Conservation (phyloP, 2,113 vertebrate genomes). For the Galeopterus variegatus region DNA sequence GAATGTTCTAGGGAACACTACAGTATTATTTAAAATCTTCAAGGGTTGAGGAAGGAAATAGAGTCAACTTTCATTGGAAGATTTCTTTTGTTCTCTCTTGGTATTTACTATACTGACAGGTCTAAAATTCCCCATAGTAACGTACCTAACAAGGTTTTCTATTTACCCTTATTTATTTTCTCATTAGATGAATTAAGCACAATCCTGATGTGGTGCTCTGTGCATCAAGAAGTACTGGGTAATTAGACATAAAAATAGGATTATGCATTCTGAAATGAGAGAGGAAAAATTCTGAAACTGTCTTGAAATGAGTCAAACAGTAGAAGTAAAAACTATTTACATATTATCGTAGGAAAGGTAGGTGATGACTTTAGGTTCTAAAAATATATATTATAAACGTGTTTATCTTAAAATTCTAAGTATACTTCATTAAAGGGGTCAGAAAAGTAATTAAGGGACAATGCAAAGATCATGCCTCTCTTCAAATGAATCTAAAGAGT, state of each 20-base stretch:
- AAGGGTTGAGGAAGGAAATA: neutral
- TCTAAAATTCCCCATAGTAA: neutral
- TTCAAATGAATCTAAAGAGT: conserved; percentile 36
- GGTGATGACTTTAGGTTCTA: neutral
- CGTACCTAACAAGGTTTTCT: neutral
- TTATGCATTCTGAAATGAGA: neutral
- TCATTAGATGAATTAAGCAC: conserved; percentile 4
- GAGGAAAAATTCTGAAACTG: conserved; percentile 22
- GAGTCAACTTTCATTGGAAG: neutral
- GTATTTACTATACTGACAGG: neutral
- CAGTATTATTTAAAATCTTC: neutral
- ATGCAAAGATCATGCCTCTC: neutral
- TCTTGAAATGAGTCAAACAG: neutral
- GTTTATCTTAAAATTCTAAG: conserved; percentile 10
- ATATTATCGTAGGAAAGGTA: neutral
- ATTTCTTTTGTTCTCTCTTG: neutral
- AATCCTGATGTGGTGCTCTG: neutral
- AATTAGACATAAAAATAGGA: neutral
- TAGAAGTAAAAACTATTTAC: neutral
- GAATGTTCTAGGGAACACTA: neutral
- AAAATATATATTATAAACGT: neutral
- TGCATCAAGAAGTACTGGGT: neutral
- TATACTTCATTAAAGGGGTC: neutral
- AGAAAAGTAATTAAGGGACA: neutral
- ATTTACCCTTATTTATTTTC: conserved; percentile 31